A percentile compares a stretch with the other conserved stretches of the same genome.
Evolutionary conservation across 2,797 vertebrate genomes (phyloP).

Genomic region (Sebastes taczanowskii): DNA sequence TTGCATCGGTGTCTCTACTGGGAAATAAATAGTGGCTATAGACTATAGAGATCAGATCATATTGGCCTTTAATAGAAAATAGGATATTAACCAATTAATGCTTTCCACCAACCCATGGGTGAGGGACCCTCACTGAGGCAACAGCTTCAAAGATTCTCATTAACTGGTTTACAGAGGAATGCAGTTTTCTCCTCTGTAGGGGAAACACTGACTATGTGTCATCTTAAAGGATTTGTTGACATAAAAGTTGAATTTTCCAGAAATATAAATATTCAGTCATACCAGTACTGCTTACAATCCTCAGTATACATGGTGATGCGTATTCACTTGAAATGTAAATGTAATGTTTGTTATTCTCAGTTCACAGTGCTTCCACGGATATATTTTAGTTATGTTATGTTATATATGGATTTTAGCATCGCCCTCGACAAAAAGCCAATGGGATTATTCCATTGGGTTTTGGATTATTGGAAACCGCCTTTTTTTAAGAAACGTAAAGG

Average conservation of each 20-base stretch:
- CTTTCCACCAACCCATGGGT: neutral
- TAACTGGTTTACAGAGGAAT: neutral
- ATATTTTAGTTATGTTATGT: neutral
- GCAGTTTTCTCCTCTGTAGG: neutral
- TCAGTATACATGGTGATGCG: neutral
- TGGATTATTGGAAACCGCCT: too few relatives aligned
- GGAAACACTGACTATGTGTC: neutral
- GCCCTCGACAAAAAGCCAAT: too few relatives aligned
- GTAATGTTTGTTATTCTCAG: neutral
- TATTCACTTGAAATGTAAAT: neutral
- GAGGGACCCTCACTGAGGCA: neutral
- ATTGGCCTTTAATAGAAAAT: neutral
- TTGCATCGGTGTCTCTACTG: neutral
- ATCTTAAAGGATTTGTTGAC: too few relatives aligned
- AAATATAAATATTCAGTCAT: neutral
- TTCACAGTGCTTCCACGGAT: neutral
- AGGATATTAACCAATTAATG: neutral
- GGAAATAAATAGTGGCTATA: slow-evolving; percentile 8
- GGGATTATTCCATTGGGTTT: too few relatives aligned
- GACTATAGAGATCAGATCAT: neutral
- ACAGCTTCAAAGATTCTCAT: neutral
- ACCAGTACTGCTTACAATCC: neutral
- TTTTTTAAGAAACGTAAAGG: too few relatives aligned
- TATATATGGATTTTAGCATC: neutral
- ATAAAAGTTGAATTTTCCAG: neutral